These are phyloP conservation scores for Gyps fulvus DNA, from an alignment of 2,113 vertebrate genomes.

Conservation along the genomic window DNA sequence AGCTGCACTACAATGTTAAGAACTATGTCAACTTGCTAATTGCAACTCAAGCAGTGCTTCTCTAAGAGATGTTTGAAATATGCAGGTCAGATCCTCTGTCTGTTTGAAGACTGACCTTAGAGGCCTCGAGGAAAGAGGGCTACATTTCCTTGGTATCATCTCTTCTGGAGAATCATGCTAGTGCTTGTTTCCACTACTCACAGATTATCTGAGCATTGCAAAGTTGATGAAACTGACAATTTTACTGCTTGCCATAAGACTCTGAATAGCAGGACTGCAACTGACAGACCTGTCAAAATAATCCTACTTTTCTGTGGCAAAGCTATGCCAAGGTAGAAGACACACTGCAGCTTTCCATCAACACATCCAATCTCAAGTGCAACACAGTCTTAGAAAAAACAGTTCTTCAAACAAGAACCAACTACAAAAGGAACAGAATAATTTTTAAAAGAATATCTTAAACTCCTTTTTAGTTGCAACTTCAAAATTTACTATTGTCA, in stretches of 20 bases:
- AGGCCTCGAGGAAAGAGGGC: accelerated
- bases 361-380: neutral
- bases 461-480: neutral
- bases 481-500: neutral
- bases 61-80: neutral
- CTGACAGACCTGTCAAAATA: neutral
- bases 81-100: neutral
- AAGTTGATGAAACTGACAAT: neutral
- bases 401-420: neutral
- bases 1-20: neutral
- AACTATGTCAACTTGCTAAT: neutral
- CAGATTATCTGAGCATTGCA: neutral
- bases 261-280: neutral
- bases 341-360: neutral
- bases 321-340: neutral
- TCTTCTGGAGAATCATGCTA: neutral
- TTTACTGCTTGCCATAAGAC: neutral
- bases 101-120: neutral
- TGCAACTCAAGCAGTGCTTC: neutral
- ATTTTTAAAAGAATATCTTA: neutral
- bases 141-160: neutral
- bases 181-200: neutral
- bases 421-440: neutral
- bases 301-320: neutral
- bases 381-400: neutral